Percentiles rank a stretch among this genome's conserved stretches.
phyloP scores from a whole-genome alignment of 2,113 vertebrate genomes.

The Sylvia atricapilla region DNA sequence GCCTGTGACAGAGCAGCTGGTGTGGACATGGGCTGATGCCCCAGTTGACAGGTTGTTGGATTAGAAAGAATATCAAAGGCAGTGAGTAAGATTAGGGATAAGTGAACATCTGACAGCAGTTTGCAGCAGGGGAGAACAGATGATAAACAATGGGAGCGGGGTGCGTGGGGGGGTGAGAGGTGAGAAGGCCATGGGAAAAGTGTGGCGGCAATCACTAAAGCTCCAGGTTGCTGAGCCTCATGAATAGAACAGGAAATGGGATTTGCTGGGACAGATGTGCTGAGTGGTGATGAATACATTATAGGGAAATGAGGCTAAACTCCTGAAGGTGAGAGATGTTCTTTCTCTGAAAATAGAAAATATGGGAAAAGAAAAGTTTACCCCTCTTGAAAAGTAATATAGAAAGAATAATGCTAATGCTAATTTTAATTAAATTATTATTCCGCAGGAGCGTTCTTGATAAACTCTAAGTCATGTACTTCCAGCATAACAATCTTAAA shows the following conservation, averaged over 20 bases:
- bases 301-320: constrained; percentile 65
- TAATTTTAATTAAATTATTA: background rate
- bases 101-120: constrained; percentile 77
- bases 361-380: background rate
- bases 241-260: constrained; percentile 79
- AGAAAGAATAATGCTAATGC: background rate
- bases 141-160: constrained; percentile 76
- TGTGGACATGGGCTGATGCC: constrained; percentile 75
- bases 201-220: constrained; percentile 73
- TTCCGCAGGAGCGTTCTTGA: rapidly evolving
- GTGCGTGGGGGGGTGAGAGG: constrained; percentile 61
- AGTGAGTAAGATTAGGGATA: constrained; percentile 74
- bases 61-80: constrained; percentile 78
- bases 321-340: constrained; percentile 57
- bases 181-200: constrained; percentile 80
- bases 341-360: constrained; percentile 37
- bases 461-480: background rate
- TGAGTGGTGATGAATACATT: constrained; percentile 72
- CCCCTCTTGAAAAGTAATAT: background rate
- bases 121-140: constrained; percentile 76
- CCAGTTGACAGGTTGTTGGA: constrained; percentile 76
- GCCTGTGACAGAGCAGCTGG: constrained; percentile 76
- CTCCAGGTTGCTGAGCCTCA: constrained; percentile 74
- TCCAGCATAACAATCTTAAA: background rate
- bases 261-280: constrained; percentile 76